These are phyloP conservation scores for Amphilophus citrinellus DNA, from an alignment of 2,113 vertebrate genomes.

Conservation along the genomic window DNA sequence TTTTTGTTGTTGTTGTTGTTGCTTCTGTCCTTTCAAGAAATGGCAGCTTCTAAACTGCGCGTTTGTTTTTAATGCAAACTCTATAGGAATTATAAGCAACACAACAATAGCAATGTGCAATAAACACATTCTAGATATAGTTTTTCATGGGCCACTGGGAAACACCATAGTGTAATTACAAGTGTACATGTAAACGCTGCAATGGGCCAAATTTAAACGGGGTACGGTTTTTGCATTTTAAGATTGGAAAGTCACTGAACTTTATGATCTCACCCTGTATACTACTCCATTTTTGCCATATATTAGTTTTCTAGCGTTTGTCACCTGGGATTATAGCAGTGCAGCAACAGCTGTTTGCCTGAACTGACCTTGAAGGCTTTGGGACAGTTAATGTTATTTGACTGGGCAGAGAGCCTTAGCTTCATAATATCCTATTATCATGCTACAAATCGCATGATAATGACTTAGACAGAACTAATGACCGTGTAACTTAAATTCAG, in stretches of 20 bases:
- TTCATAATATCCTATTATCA: constrained; percentile 13
- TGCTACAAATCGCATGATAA: constrained; percentile 1
- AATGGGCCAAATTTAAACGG: neutral
- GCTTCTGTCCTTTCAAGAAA: neutral
- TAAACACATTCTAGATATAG: neutral
- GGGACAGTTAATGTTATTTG: constrained; percentile 3
- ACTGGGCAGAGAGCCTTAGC: neutral
- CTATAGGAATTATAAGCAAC: neutral
- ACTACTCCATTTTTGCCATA: neutral
- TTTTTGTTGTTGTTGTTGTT: neutral
- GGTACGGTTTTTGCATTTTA: neutral
- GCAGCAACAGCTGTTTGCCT: neutral
- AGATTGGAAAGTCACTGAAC: neutral
- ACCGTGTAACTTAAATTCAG: constrained; percentile 14
- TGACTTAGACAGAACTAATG: neutral
- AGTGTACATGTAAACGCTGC: neutral
- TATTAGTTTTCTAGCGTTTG: neutral
- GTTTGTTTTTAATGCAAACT: neutral
- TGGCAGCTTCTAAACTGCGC: neutral
- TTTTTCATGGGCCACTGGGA: neutral
- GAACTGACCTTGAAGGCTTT: neutral
- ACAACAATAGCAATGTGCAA: neutral
- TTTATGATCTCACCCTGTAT: neutral
- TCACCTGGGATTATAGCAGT: neutral
- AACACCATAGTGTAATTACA: neutral